Base-by-base conservation (phyloP, 2,113 vertebrate genomes). In the Panurus biarmicus region DNA sequence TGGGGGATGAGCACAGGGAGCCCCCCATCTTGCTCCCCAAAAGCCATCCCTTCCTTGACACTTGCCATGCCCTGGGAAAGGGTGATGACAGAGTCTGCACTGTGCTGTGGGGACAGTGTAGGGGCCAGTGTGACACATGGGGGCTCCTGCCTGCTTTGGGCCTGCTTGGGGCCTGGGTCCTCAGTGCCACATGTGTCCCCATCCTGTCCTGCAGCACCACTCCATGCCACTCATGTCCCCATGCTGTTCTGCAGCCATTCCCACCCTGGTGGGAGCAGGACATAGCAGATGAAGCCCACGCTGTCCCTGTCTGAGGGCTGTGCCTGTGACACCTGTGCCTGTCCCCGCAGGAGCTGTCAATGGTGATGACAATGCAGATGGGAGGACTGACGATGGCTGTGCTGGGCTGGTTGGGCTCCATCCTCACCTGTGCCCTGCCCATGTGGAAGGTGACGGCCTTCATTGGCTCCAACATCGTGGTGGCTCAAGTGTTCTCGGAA, bases 361-460 rank as follows among this genome's bases (percentile, higher is more conserved):
- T 98, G 98, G 76, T 58, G 21, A 90, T 96, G 76, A 97, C 97
- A 1, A 88, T 98, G 70, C 98, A 98, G 96, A 50, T 97, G 57
- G 82, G 97, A 5, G 98, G 97, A 23, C 75, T 97, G 54, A 75
- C 94, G 11, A 93, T 98, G 89, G 97, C 96, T 0, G 0, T 83
- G 2, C 22, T 98, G 40, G 98, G 98, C 40, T 98, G 97, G 90
- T 9, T 98, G 29, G 98, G 98, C 2, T 96, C 96, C 57, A 97
- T 99, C 93, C 64, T 98, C n/a, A 82, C 96, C 64, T 99, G 98
- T 1, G 97, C 97, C 1, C 88, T 98, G 73, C 98, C 98, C 48
- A 98, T 98, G 98, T 98, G 98, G 98, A 98, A 95, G 86, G 98
- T 98, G 58, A 98, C 98, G 0, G 97, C 98, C 18, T 98, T 98